Base-by-base conservation (phyloP, 2,797 vertebrate genomes). In the Pygocentrus nattereri region DNA sequence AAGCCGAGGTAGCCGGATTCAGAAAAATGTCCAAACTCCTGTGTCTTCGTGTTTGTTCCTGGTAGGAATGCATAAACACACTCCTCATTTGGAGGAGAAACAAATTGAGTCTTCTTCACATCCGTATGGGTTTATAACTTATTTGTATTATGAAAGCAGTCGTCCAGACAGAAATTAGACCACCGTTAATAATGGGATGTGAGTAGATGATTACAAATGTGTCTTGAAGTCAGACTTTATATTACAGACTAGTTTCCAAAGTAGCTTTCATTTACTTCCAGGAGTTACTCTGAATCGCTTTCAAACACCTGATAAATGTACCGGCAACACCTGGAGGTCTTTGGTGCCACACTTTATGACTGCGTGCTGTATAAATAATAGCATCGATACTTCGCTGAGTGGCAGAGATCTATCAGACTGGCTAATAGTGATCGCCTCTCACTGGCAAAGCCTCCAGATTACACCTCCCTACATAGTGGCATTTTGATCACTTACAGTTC, bases 1-100 rank as follows among this genome's bases (percentile, higher is more conserved):
- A 86, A 93, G 94, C 90, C 77, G 92, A 93, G 93, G 90, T 89
- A 86, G 88, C 82, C 41, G 34, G 74, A 79, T 73, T 49, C 74
- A 62, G 85, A 69, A 89, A 79, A 50, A 70, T 79, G 79, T n/a
- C 15, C 71, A 31, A 73, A 74, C 70, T 80, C 38, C 5, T 7
- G 64, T 85, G 80, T 90, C 89, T 89, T 61, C 64, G 62, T 58
- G 58, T 86, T 87, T 88, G 80, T 89, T 92, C 72, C 62, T 87
- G 78, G 80, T 54, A 8, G 59, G 25, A 72, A 81, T 86, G 87
- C n/a, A n/a, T 82, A 82, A 87, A 90, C 88, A 74, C 31, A 47
- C 76, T 38, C 67, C 27, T 80, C 74, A 30, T 0, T 85, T 88
- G 89, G 0, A 85, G 83, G 74, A 88, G 86, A 74, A 77, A 52